Base-by-base conservation (phyloP, 1,140 invertebrate species). In the Lepeophtheirus salmonis region DNA sequence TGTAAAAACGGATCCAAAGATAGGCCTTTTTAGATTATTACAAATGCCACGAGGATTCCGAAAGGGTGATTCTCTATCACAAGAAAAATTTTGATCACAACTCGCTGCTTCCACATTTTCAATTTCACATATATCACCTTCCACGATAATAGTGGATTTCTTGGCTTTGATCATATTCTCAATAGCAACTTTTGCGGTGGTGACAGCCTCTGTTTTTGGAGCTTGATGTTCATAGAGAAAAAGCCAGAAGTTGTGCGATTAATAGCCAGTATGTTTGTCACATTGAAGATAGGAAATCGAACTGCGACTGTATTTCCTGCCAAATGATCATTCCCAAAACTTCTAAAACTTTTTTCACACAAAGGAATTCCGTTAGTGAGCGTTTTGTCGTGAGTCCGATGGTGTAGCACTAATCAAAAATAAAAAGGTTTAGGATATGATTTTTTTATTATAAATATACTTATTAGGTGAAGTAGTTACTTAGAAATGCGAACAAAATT, bases 11-110 rank as follows among this genome's bases (percentile, higher is more conserved):
- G 78, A 78, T 2, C 88, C 88, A 74, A 80, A 79, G 0, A 74
- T 74, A 0, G 84, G 80, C 65, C 81, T 78, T 21, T 74, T 66
- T 2, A 83, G 67, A 69, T 90, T 89, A 68, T 90, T 91, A 67
- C 88, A 91, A 0, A 83, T 80, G 0, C 86, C 87, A 68, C n/a
- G n/a, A n/a, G n/a, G n/a, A n/a, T n/a, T n/a, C n/a, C 86, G 53
- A 81, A 77, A 0, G 79, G 77, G 12, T 86, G 75, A 67, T 87
- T 0, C 4, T 48, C 1, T 56, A 52, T 14, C 17, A 13, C 2
- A 12, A 10, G 61, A 50, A 54, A 60, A 64, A 1, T 41, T 58
- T 50, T 25, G 22, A 50, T 58, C 30, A 41, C 6, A 41, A n/a
- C n/a, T 41, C 30, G n/a, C 30, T 41, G n/a, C n/a, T 41, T 41